These are phyloP conservation scores for Riparia riparia DNA, from an alignment of 2,113 vertebrate genomes.

Conservation along the genomic window DNA sequence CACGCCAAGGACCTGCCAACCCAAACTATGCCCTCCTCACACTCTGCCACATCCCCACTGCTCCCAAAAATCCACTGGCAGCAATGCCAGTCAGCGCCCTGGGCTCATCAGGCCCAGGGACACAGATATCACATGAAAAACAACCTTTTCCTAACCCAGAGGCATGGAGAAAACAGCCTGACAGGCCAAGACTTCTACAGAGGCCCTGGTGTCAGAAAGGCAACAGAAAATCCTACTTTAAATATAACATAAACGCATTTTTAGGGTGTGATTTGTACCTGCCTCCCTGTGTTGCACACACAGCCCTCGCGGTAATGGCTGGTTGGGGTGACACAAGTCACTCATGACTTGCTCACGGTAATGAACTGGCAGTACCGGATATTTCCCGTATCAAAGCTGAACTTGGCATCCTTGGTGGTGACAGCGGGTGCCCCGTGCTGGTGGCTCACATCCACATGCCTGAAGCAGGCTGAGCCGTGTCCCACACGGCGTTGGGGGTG, in stretches of 20 bases:
- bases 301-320: not conserved
- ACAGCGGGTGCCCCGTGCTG: not conserved
- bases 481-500: rapidly evolving
- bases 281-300: not conserved
- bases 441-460: rapidly evolving
- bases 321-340: not conserved
- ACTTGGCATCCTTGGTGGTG: rapidly evolving
- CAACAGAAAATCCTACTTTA: not conserved
- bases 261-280: not conserved
- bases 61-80: not conserved
- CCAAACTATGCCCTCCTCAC: not conserved
- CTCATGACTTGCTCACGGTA: not conserved
- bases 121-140: not conserved
- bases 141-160: not conserved
- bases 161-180: not conserved
- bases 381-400: not conserved
- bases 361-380: not conserved
- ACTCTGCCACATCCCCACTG: rapidly evolving
- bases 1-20: not conserved
- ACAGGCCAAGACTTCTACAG: not conserved
- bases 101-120: rapidly evolving
- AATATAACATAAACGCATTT: not conserved
- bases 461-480: not conserved
- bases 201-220: not conserved
- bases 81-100: rapidly evolving